Evolutionary conservation across 2,113 vertebrate genomes (phyloP).

Genomic region (rabbit (Oryctolagus cuniculus)): mOryCun1.1 NC_091438.1:152583501-152584000

Average conservation of each 20-base stretch:
- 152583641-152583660: too few species aligned
- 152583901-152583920: rapidly evolving
- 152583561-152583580: too few species aligned
- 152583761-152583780: rapidly evolving
- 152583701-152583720: too few species aligned
- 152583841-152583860: rapidly evolving
- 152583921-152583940: rapidly evolving
- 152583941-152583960: rapidly evolving
- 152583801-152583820: rapidly evolving
- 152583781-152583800: background rate
- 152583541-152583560: too few species aligned
- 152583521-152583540: too few species aligned
- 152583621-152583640: background rate
- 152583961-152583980: background rate
- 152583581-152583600: too few species aligned
- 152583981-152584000: rapidly evolving
- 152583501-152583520: too few species aligned
- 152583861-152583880: background rate
- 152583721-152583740: too few species aligned
- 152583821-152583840: rapidly evolving
- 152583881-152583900: background rate
- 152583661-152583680: too few species aligned
- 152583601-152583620: too few species aligned
- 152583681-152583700: too few species aligned
- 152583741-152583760: too few species aligned